Conservation (phyloP, 2,113 vertebrate species). For the Xyrauchen texanus region DNA sequence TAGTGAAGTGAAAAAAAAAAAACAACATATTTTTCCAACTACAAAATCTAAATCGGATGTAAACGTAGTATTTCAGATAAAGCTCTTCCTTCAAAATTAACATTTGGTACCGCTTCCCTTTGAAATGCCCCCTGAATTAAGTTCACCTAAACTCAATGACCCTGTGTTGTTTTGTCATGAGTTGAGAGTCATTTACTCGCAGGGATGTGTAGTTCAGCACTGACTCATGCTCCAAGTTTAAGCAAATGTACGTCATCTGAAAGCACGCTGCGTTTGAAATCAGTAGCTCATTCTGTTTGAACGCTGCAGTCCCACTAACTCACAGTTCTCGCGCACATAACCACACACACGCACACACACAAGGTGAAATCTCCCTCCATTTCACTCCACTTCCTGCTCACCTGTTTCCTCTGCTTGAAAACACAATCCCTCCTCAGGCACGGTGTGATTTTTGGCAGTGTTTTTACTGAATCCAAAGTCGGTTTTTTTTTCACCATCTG, state of each 20-base stretch:
- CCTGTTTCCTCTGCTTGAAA: constrained; percentile 70
- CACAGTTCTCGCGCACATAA: constrained; percentile 14
- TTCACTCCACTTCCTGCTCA: constrained; percentile 59
- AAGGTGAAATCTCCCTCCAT: constrained; percentile 60
- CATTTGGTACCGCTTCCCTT: constrained; percentile 6
- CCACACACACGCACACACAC: constrained; percentile 31
- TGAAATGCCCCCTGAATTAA: background rate
- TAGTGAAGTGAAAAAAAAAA: background rate
- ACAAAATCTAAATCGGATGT: too few relatives aligned
- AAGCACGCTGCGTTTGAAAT: background rate
- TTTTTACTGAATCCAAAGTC: constrained; percentile 48
- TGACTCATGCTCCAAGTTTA: background rate
- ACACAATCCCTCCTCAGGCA: constrained; percentile 57
- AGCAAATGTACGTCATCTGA: background rate
- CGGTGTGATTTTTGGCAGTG: constrained; percentile 67
- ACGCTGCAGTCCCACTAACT: background rate
- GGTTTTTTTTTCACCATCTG: constrained; percentile 16
- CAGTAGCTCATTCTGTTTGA: background rate
- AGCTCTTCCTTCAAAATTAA: background rate
- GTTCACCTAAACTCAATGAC: constrained; percentile 8
- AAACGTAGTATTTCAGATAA: background rate
- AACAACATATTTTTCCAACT: too few relatives aligned
- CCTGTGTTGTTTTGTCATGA: constrained; percentile 11
- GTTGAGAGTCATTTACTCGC: too few relatives aligned
- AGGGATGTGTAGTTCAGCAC: constrained; percentile 5